A percentile compares a stretch with the other conserved stretches of the same genome.
These are phyloP conservation scores for Malachius bipustulatus DNA, from an alignment of 2,888 invertebrate genomes.

Conservation along the genomic window DNA sequence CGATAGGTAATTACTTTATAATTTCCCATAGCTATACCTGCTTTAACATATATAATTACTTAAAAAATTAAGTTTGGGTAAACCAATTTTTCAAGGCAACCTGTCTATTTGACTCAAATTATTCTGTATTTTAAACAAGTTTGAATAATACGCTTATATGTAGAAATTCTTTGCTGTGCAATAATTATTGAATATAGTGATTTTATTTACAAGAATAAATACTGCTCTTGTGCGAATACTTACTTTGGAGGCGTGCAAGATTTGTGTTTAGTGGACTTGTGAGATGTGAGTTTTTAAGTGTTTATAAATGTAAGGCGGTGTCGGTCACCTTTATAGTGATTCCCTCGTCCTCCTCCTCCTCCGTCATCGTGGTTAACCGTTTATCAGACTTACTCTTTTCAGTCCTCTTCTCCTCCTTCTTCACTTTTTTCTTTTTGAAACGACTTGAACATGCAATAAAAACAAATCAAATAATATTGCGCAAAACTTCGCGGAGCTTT, in stretches of 20 bases:
- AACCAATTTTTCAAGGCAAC: background rate
- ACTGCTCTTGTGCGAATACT: too few species aligned
- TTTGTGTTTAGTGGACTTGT: background rate
- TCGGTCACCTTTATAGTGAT: slow-evolving; percentile 50
- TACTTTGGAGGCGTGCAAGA: too few species aligned
- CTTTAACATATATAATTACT: slow-evolving; percentile 1
- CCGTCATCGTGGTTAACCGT: slow-evolving; percentile 74
- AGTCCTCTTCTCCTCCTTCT: slow-evolving; percentile 53
- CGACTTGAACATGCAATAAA: slow-evolving; percentile 23
- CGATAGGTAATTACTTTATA: too few species aligned
- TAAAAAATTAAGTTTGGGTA: background rate
- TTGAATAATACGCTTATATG: background rate
- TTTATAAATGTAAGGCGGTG: slow-evolving; percentile 26
- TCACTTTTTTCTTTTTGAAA: slow-evolving; percentile 52
- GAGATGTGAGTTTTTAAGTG: slow-evolving; percentile 11
- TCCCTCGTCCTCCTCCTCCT: slow-evolving; percentile 71
- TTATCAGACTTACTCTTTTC: slow-evolving; percentile 38
- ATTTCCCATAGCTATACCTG: too few species aligned
- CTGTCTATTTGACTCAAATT: background rate
- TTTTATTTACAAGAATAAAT: background rate
- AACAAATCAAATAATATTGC: too few species aligned
- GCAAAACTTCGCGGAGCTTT: too few species aligned
- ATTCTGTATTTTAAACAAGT: background rate
- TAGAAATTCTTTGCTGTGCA: background rate
- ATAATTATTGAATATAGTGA: background rate